phyloP scores from a whole-genome alignment of 2,888 invertebrate species.

The Chelonus formosanus region DNA sequence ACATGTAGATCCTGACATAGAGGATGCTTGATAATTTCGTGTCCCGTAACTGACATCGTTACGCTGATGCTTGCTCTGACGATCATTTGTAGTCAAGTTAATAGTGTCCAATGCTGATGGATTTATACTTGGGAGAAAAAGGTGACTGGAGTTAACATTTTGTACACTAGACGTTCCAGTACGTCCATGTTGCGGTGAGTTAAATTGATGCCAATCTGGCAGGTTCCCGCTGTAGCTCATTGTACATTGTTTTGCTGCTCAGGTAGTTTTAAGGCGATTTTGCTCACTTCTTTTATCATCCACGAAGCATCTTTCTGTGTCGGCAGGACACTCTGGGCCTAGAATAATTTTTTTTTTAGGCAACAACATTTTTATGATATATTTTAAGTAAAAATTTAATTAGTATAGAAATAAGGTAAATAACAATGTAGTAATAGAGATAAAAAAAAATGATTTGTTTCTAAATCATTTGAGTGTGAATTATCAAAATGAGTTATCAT shows the following conservation, averaged over 20 bases:
- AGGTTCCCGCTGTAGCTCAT: constrained; percentile 63
- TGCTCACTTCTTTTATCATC: constrained; percentile 14
- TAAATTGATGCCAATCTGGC: constrained; percentile 64
- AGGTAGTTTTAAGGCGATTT: constrained; percentile 9
- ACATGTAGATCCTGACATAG: constrained; percentile 37
- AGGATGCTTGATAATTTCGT: constrained; percentile 35
- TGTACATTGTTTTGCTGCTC: constrained; percentile 55
- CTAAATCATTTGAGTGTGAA: too few relatives aligned
- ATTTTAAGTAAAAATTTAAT: neutral
- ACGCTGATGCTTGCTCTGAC: constrained; percentile 48
- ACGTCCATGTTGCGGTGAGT: constrained; percentile 45
- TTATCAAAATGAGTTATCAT: too few relatives aligned
- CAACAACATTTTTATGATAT: constrained; percentile 3
- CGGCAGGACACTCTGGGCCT: constrained; percentile 33
- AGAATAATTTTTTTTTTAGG: constrained; percentile 13
- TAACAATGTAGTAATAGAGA: too few relatives aligned
- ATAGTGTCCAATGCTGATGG: constrained; percentile 50
- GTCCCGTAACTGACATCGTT: constrained; percentile 45
- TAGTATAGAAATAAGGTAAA: too few relatives aligned
- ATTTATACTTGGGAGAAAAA: constrained; percentile 51
- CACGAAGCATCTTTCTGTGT: constrained; percentile 15
- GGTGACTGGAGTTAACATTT: constrained; percentile 52
- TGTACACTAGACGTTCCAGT: constrained; percentile 50
- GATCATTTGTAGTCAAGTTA: constrained; percentile 47
- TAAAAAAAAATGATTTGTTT: too few relatives aligned